Percentiles rank a stretch among this genome's conserved stretches.
These are phyloP conservation scores for Galeruca laticollis DNA, from an alignment of 2,888 invertebrate genomes.

Conservation along the genomic window DNA sequence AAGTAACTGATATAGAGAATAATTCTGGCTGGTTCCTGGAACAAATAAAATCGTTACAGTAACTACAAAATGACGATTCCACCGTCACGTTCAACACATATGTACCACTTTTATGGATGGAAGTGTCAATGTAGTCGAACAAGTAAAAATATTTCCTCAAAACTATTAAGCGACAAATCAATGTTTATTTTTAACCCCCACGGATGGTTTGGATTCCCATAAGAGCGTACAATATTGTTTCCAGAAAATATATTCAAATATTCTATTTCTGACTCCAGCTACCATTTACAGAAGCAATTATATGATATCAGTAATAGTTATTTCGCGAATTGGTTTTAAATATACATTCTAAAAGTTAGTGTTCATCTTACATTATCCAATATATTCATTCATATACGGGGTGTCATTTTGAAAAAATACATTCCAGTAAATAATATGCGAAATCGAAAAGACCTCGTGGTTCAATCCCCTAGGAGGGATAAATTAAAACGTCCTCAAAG, in stretches of 20 bases:
- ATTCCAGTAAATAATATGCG: no score
- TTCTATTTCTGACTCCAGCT: not conserved
- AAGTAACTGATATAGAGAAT: not conserved
- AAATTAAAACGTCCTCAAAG: no score
- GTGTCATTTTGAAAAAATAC: no score
- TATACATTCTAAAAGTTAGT: no score
- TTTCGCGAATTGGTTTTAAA: no score
- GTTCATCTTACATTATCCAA: no score
- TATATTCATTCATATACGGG: no score
- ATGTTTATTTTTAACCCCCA: constrained; percentile 15
- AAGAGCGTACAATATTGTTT: not conserved
- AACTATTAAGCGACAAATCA: constrained; percentile 12
- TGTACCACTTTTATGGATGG: constrained; percentile 11
- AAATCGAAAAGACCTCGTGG: no score
- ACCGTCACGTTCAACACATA: constrained; percentile 20
- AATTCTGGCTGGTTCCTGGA: not conserved
- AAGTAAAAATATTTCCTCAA: constrained; percentile 20
- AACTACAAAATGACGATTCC: constrained; percentile 15
- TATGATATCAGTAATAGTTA: not conserved
- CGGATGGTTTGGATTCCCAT: constrained; percentile 5
- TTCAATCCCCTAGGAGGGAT: no score
- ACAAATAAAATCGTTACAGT: constrained; percentile 8
- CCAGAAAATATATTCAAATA: not conserved
- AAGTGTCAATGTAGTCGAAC: constrained; percentile 15
- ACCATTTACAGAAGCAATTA: not conserved